These are phyloP conservation scores for Laspeyria flexula DNA, from an alignment of 2,888 invertebrate genomes.

Conservation along the genomic window DNA sequence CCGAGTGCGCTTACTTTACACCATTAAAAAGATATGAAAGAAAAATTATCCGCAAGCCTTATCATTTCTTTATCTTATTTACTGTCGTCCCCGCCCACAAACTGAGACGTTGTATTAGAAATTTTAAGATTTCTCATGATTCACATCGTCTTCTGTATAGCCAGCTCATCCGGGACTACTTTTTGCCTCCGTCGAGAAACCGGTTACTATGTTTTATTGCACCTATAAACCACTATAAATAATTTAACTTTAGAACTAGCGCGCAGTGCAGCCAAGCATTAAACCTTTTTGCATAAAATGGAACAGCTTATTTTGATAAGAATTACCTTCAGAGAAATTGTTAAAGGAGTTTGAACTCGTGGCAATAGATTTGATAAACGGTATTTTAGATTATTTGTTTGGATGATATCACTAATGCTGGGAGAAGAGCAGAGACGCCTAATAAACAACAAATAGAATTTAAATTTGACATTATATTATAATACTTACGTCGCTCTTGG, in stretches of 20 bases:
- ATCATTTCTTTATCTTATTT: constrained; percentile 60
- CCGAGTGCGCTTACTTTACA: constrained; percentile 10
- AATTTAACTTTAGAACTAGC: constrained; percentile 39
- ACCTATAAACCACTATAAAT: constrained; percentile 38
- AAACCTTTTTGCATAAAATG: constrained; percentile 26
- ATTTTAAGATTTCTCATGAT: constrained; percentile 71
- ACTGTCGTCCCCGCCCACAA: constrained; percentile 59
- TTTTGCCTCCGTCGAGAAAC: constrained; percentile 71
- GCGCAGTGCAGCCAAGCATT: constrained; percentile 21
- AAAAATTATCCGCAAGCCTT: constrained; percentile 33
- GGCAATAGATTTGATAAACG: not conserved
- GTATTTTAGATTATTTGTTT: too few relatives aligned
- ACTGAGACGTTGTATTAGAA: constrained; percentile 50
- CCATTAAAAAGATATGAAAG: constrained; percentile 15
- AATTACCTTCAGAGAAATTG: not conserved
- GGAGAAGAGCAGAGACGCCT: too few relatives aligned
- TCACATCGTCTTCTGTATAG: constrained; percentile 56
- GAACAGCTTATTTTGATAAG: constrained; percentile 17
- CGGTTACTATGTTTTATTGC: constrained; percentile 47
- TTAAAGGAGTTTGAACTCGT: not conserved
- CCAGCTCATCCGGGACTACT: constrained; percentile 65
- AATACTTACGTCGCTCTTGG: too few relatives aligned
- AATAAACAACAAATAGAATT: too few relatives aligned
- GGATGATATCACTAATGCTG: too few relatives aligned
- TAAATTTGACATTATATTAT: too few relatives aligned